Evolutionary conservation across 2,888 invertebrate genomes (phyloP).

Genomic region (Drosophila subsilvestris): DNA sequence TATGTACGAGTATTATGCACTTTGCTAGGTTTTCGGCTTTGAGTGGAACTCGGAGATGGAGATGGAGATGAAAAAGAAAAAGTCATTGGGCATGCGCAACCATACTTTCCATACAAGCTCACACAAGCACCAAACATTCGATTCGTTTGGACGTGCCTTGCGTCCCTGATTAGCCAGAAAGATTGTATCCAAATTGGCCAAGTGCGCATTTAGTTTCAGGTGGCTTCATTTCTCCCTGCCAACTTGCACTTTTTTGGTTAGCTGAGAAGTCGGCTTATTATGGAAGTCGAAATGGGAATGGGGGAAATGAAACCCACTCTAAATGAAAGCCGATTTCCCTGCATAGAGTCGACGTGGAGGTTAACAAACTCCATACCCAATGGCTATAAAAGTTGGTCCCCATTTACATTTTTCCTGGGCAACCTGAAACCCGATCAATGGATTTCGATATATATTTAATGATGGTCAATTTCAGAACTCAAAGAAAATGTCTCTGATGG

Average conservation of each 20-base stretch:
- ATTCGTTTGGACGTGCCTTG: slow-evolving; percentile 47
- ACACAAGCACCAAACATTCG: slow-evolving; percentile 14
- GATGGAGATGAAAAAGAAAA: slow-evolving; percentile 36
- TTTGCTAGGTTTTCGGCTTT: slow-evolving; percentile 14
- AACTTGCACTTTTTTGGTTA: slow-evolving; percentile 30
- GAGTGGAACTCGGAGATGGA: slow-evolving; percentile 18
- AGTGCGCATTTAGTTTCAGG: slow-evolving; percentile 24
- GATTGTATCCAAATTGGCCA: slow-evolving; percentile 30
- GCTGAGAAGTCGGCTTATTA: slow-evolving; percentile 18
- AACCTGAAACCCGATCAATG: no score
- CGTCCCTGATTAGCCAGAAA: slow-evolving; percentile 28
- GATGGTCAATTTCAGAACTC: not conserved
- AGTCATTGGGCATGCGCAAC: slow-evolving; percentile 67
- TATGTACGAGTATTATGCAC: slow-evolving; percentile 12
- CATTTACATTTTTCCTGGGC: no score
- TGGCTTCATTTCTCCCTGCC: slow-evolving; percentile 6
- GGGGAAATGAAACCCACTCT: slow-evolving; percentile 15
- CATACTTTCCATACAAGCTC: slow-evolving; percentile 21
- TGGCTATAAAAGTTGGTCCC: not conserved
- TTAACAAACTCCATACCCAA: slow-evolving; percentile 3
- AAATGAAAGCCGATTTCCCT: slow-evolving; percentile 29
- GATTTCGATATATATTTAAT: not conserved
- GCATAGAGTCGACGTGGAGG: slow-evolving; percentile 8
- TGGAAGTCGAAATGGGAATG: slow-evolving; percentile 33
- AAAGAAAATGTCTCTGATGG: no score